Evolutionary conservation across 2,888 invertebrate genomes (phyloP), one percentile per base, ranked within the genome.

Genomic region (Nysson spinosus): DNA sequence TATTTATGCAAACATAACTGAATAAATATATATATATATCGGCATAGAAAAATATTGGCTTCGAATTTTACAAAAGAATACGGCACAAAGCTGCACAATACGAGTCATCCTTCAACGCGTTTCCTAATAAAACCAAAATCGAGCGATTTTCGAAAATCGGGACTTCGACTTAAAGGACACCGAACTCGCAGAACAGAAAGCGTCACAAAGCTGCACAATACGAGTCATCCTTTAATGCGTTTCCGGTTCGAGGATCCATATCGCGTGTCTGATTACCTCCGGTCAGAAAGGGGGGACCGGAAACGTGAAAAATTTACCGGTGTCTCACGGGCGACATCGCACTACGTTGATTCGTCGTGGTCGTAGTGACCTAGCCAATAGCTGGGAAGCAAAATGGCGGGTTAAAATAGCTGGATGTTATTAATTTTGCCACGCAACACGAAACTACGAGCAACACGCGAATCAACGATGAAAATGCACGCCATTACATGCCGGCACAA

Each of bases 221-320:
- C 17, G 39, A 1, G n/a, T 9, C n/a, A 9, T 5, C 39, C n/a
- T n/a, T 30, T 30, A 30, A n/a, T 20, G 9, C 4, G 9, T 39
- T 39, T 39, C 39, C 39, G 39, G n/a, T 9, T 3, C n/a, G n/a
- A 20, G 20, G 39, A 19, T 20, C 19, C 19, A 19, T 12, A 42
- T 42, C 26, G 42, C 42, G 26, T 42, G 26, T 14, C 26, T 42
- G 14, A 42, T 42, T 42, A 22, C 42, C 42, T 26, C 42, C 42
- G 26, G 42, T 19, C 26, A 14, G n/a, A 14, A 14, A 7, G 42
- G 24, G 26, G 12, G 20, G n/a, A 30, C 30, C n/a, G 39, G 42
- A 26, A 42, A 42, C 24, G 24, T 42, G 42, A 22, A 42, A 42
- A 42, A 42, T 42, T 26, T 35, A 7, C 14, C 35, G 12, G 3